Evolutionary conservation across 2,888 invertebrate species (phyloP), one percentile per base, ranked within the genome.

Genomic region (Lutraria lutraria): DNA sequence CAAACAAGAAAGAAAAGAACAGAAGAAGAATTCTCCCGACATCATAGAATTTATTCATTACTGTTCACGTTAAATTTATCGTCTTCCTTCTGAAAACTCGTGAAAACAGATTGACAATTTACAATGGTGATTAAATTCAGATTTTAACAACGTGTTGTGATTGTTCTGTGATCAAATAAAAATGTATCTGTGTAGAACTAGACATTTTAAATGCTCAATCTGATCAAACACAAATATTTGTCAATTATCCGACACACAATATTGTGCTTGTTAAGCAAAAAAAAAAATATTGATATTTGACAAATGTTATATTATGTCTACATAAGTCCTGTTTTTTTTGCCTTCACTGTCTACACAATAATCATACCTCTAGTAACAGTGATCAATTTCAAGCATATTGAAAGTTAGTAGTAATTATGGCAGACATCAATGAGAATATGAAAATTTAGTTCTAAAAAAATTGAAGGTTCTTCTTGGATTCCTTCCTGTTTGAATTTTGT

Each of bases 1-100:
- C 25, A 16, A 68, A 16, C 63, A 86, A 53, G 81, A 86, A 63
- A 43, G 86, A 81, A 29, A 68, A 53, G 13, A 21, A n/a, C 13
- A 31, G 29, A 56, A 56, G 79, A 43, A 53, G 54, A 4, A 76
- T 68, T 4, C 63, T 68, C 25, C 63, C 63, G 0, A 25, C 63
- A n/a, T 68, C 63, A 6, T 68, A 68, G 25, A 25, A 21, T 56
- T 3, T 56, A 63, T 19, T 13, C 0, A 43, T 43, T 4, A 43
- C 8, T 43, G 43, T 43, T 43, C 8, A 8, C 1, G 12, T 56
- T 21, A 56, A 56, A 13, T 19, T 56, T 56, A 16, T 13, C 12
- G 21, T 21, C 56, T 19, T 19, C 21, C 21, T 12, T 21, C 12
- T 56, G 12, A 56, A 56, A 8, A 56, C 21, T 19, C 12, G 12